A percentile compares a stretch with the other conserved stretches of the same genome.
phyloP scores from a whole-genome alignment of 2,888 invertebrate genomes.

The Apotomis betuletana region DNA sequence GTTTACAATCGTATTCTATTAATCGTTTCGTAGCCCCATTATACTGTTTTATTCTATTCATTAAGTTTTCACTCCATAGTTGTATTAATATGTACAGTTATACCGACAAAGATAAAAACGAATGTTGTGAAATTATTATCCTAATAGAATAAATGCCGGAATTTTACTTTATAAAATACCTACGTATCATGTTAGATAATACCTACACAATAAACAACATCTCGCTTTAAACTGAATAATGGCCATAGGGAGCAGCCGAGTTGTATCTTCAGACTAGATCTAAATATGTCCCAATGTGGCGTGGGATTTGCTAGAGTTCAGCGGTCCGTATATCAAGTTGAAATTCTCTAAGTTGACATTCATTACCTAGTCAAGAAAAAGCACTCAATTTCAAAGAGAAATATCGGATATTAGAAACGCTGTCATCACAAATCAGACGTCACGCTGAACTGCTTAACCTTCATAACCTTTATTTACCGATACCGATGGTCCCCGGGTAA shows the following conservation, averaged over 20 bases:
- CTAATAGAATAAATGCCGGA: too few relatives aligned
- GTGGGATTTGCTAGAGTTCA: conserved; percentile 1
- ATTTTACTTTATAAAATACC: too few relatives aligned
- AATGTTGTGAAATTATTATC: too few relatives aligned
- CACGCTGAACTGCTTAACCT: conserved; percentile 38
- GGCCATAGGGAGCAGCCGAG: neutral
- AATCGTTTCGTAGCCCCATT: too few relatives aligned
- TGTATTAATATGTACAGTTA: too few relatives aligned
- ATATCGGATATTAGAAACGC: conserved; percentile 12
- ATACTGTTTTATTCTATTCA: too few relatives aligned
- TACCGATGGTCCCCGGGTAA: conserved; percentile 24
- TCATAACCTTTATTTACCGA: conserved; percentile 35
- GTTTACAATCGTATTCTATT: too few relatives aligned
- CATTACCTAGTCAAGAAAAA: neutral
- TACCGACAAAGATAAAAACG: too few relatives aligned
- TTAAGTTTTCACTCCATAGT: too few relatives aligned
- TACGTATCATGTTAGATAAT: too few relatives aligned
- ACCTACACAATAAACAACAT: neutral
- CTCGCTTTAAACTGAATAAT: neutral
- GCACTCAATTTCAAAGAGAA: conserved; percentile 6
- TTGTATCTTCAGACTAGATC: neutral
- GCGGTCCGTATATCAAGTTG: neutral
- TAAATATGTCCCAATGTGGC: neutral
- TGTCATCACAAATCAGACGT: conserved; percentile 24
- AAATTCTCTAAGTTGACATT: neutral